Base-by-base conservation (phyloP, 1,140 invertebrate genomes). In the Arctopsyche grandis region DNA sequence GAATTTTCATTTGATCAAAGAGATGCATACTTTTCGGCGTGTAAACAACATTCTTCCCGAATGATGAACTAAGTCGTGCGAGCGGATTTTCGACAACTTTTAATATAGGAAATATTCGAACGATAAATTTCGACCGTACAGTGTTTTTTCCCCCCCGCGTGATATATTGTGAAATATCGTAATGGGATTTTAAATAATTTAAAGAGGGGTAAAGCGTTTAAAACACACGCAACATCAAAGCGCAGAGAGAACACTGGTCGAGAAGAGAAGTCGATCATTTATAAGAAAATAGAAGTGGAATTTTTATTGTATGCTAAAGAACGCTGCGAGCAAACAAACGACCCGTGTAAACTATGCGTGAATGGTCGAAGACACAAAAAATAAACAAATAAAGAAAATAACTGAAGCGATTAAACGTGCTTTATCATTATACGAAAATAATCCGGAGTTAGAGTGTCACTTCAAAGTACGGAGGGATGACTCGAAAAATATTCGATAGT, bases 341-440 rank as follows among this genome's bases (percentile, higher is more conserved):
- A 38, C 70, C 14, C 43, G 43, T 12, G 71, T 29, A 24, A 52
- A 29, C 69, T 43, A 70, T 70, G 69, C 29, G 48, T 52, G 38
- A 44, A 70, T 5, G 19, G 69, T 52, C 3, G 4, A 52, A 52
- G 10, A 52, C 10, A 52, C 12, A 52, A 5, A 52, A 16, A 38
- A 7, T 1, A 38, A 38, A 38, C 3, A 52, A 12, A 52, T 3
- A 52, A 52, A 5, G 48, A 52, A 52, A 52, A 52, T 52, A 66
- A 66, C 24, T 21, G 21, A 4, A 10, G 70, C 21, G 38, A 19
- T 74, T 74, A 74, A 43, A 22, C 22, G n/a, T 26, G 48, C 52
- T 74, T 56, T 74, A 74, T 56, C 46, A 48, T 48, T 26, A 46
- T 26, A 60, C 24, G 63, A 21, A 74, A 74, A 56, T 74, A 56